Percentiles rank a stretch among this genome's conserved stretches.
Conservation (phyloP, 2,797 vertebrate genomes). For the Darevskia nairensis region DNA sequence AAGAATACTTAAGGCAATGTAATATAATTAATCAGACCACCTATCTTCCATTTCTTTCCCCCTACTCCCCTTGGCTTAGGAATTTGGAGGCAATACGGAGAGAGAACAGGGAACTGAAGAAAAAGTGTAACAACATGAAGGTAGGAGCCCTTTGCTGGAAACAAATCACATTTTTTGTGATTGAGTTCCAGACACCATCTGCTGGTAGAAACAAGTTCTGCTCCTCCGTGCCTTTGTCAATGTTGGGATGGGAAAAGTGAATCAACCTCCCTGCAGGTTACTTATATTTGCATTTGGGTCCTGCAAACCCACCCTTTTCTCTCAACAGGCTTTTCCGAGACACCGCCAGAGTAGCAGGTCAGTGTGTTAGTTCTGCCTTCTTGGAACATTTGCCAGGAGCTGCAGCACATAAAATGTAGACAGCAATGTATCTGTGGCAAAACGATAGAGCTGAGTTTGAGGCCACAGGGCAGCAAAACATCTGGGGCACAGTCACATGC, state of each 20-base stretch:
- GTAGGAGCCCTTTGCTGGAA: slow-evolving; percentile 65
- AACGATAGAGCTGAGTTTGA: not conserved
- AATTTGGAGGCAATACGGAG: slow-evolving; percentile 81
- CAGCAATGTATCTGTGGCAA: not conserved
- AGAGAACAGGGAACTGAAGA: slow-evolving; percentile 86
- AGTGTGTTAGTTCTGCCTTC: slow-evolving; percentile 16
- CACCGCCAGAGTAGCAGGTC: slow-evolving; percentile 69
- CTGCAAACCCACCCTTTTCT: slow-evolving; percentile 35
- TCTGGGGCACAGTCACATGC: not conserved
- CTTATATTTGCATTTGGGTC: not conserved
- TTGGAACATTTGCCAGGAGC: not conserved
- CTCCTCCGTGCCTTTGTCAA: not conserved
- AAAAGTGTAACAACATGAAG: slow-evolving; percentile 86
- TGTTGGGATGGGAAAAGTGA: not conserved
- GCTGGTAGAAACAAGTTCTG: not conserved
- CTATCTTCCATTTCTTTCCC: not conserved
- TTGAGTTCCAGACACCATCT: slow-evolving; percentile 16
- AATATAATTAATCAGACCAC: not conserved
- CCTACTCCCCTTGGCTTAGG: slow-evolving; percentile 71
- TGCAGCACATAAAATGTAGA: not conserved
- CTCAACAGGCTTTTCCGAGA: slow-evolving; percentile 66
- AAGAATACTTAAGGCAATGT: not conserved
- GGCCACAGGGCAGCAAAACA: not conserved
- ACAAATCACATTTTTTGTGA: not conserved
- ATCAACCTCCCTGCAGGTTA: not conserved